These are phyloP conservation scores for Choloepus didactylus DNA, from an alignment of 2,797 vertebrate species.

Conservation along the genomic window DNA sequence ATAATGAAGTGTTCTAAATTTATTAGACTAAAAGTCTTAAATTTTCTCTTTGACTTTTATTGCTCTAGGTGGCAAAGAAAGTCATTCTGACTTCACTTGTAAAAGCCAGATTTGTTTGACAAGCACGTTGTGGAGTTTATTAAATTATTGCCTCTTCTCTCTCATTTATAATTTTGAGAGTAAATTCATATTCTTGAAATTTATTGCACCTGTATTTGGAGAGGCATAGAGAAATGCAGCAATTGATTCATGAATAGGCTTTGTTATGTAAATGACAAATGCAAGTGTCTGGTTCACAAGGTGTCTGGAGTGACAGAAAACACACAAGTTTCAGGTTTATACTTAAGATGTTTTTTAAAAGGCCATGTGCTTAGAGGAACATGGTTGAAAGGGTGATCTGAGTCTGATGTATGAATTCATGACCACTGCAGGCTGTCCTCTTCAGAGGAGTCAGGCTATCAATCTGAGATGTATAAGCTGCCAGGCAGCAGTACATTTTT, in stretches of 20 bases:
- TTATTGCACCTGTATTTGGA: constrained; percentile 63
- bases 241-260: constrained; percentile 64
- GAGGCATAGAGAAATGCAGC: constrained; percentile 47
- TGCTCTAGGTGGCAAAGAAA: constrained; percentile 46
- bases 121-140: constrained; percentile 53
- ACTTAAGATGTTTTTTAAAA: neutral
- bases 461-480: neutral
- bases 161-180: constrained; percentile 74
- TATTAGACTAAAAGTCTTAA: constrained; percentile 70
- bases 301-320: constrained; percentile 56
- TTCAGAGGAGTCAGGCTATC: neutral
- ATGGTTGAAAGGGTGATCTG: neutral
- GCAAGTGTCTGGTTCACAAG: constrained; percentile 26
- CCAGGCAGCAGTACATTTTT: neutral
- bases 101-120: constrained; percentile 59
- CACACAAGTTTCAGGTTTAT: neutral
- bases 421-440: neutral
- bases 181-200: constrained; percentile 72
- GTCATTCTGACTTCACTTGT: constrained; percentile 64
- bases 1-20: constrained; percentile 68
- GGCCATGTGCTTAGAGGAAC: neutral
- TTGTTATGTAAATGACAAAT: constrained; percentile 70
- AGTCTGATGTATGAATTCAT: constrained; percentile 6
- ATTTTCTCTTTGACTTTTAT: constrained; percentile 63
- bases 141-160: constrained; percentile 68